Conservation (phyloP, 2,113 vertebrate genomes). For the Pelvicachromis taeniatus region DNA sequence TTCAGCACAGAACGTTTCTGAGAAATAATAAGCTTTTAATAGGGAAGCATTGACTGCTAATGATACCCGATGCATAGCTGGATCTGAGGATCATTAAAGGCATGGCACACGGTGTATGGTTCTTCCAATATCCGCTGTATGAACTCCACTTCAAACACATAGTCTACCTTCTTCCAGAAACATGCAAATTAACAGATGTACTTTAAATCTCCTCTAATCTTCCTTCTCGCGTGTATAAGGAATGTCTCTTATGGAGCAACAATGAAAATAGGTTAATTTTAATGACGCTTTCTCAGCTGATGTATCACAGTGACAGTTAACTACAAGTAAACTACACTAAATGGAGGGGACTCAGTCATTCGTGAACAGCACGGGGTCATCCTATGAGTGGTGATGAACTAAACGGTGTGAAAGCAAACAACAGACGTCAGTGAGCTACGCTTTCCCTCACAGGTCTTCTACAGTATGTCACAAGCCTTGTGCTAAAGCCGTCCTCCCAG, state of each 20-base stretch:
- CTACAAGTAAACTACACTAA: not conserved
- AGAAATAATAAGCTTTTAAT: slow-evolving; percentile 46
- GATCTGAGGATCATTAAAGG: slow-evolving; percentile 44
- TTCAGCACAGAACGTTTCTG: not conserved
- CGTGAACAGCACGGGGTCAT: not conserved
- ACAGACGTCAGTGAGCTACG: not conserved
- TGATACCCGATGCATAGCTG: slow-evolving; percentile 9
- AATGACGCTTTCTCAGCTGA: slow-evolving; percentile 8
- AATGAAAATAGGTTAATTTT: slow-evolving; percentile 28
- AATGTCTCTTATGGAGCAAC: slow-evolving; percentile 22
- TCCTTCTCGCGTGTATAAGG: not conserved
- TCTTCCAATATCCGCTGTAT: slow-evolving; percentile 21
- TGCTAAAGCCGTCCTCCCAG: slow-evolving; percentile 5
- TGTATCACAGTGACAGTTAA: not conserved
- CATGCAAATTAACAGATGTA: slow-evolving; percentile 54
- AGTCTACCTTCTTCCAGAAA: slow-evolving; percentile 23
- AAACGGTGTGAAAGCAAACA: not conserved
- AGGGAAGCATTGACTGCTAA: slow-evolving; percentile 13
- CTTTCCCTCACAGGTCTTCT: not conserved
- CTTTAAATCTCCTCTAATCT: slow-evolving; percentile 60
- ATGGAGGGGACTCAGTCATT: not conserved
- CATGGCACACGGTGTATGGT: not conserved
- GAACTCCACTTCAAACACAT: slow-evolving; percentile 51
- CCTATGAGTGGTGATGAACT: not conserved
- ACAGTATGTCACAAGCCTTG: not conserved